These are phyloP conservation scores for Deilephila porcellus DNA, from an alignment of 2,888 invertebrate species.

Conservation along the genomic window DNA sequence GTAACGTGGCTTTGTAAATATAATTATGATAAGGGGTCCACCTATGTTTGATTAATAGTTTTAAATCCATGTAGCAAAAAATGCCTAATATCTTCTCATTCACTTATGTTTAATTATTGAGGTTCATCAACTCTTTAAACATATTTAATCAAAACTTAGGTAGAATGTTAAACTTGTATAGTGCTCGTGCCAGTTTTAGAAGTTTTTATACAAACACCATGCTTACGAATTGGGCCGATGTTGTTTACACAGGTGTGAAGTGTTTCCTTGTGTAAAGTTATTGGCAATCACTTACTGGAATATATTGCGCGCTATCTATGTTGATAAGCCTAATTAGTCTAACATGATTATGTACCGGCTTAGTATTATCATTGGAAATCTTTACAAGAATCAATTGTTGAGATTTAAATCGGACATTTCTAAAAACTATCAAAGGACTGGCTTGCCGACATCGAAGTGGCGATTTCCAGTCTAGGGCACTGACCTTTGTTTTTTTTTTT, in stretches of 20 bases:
- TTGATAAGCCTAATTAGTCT: conserved; percentile 5
- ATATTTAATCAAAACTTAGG: too few relatives aligned
- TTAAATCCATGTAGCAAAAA: too few relatives aligned
- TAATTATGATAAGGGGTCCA: too few relatives aligned
- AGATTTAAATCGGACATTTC: background rate
- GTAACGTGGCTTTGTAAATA: too few relatives aligned
- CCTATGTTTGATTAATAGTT: too few relatives aligned
- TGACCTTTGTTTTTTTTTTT: too few relatives aligned
- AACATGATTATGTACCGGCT: background rate
- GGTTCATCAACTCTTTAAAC: too few relatives aligned
- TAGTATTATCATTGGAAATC: background rate
- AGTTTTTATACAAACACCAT: conserved; percentile 2
- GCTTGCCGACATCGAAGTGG: too few relatives aligned
- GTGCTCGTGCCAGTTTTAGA: background rate
- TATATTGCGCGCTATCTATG: background rate
- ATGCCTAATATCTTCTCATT: too few relatives aligned
- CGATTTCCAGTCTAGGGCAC: too few relatives aligned
- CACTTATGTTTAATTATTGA: too few relatives aligned
- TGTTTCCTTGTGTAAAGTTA: conserved; percentile 1
- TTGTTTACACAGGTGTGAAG: conserved; percentile 6
- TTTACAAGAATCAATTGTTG: background rate
- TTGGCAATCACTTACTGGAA: background rate
- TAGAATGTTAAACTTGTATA: too few relatives aligned
- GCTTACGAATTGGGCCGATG: background rate
- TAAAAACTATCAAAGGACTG: background rate